These are phyloP conservation scores for Phalacrocorax brasilianus DNA, from an alignment of 2,113 vertebrate genomes.

Conservation along the genomic window DNA sequence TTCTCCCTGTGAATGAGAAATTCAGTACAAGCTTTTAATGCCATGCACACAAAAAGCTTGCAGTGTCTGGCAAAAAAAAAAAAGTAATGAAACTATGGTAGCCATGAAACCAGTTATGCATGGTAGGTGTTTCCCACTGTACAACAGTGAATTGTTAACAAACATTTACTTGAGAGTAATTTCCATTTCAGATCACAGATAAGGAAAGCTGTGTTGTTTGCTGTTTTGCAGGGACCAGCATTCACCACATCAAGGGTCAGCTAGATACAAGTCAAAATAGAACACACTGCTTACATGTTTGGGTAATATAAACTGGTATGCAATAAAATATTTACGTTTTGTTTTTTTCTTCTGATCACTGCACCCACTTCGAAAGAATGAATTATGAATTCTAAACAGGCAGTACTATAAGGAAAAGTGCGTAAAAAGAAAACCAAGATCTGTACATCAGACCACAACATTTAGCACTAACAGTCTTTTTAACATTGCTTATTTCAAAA, in stretches of 20 bases:
- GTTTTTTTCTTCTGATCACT: conserved; percentile 54
- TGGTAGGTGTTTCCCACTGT: conserved; percentile 4
- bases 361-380: conserved; percentile 49
- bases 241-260: background rate
- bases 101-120: conserved; percentile 35
- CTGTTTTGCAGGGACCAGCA: background rate
- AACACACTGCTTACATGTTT: background rate
- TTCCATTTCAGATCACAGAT: conserved; percentile 32
- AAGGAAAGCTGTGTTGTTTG: background rate
- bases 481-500: background rate
- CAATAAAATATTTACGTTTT: conserved; percentile 21
- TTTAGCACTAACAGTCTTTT: background rate
- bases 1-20: conserved; percentile 23
- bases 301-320: background rate
- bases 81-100: background rate
- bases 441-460: background rate
- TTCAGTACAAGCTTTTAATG: background rate
- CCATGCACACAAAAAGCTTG: background rate
- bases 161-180: background rate
- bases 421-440: conserved; percentile 1
- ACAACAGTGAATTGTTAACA: conserved; percentile 34
- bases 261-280: background rate
- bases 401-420: conserved; percentile 15
- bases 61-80: background rate
- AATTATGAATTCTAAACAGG: conserved; percentile 20